Evolutionary conservation across 2,888 invertebrate species (phyloP).

Genomic region (Campoletis raptor): DNA sequence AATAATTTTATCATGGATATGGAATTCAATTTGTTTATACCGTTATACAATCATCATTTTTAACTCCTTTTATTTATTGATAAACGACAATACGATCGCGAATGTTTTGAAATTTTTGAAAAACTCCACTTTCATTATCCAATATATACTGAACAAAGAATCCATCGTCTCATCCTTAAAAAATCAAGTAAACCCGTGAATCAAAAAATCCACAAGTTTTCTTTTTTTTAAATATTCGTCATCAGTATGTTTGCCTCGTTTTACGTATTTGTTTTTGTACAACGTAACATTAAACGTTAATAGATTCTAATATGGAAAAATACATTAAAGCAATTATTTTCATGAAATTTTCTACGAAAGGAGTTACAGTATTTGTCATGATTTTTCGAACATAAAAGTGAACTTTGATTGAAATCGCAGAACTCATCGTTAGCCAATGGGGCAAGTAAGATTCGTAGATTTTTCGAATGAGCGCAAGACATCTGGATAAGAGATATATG

Average conservation of each 20-base stretch:
- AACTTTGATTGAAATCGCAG: not conserved
- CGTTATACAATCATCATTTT: not conserved
- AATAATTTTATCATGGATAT: not conserved
- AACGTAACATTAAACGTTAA: not conserved
- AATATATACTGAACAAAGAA: no score
- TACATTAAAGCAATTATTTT: not conserved
- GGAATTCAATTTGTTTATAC: not conserved
- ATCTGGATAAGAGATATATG: not conserved
- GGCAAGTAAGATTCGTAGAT: not conserved
- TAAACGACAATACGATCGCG: not conserved
- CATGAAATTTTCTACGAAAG: not conserved
- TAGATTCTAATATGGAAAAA: not conserved
- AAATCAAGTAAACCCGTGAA: no score
- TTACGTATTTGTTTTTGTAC: no score
- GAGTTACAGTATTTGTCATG: not conserved
- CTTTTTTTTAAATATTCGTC: no score
- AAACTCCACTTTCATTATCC: not conserved
- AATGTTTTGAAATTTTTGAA: not conserved
- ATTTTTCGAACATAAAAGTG: not conserved
- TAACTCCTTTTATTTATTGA: not conserved
- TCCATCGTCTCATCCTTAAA: no score
- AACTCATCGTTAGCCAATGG: not conserved
- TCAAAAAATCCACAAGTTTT: no score
- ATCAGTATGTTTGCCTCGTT: no score
- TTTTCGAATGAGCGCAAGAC: constrained; percentile 1